Evolutionary conservation across 1,140 invertebrate species (phyloP).

Genomic region (Apis laboriosa): DNA sequence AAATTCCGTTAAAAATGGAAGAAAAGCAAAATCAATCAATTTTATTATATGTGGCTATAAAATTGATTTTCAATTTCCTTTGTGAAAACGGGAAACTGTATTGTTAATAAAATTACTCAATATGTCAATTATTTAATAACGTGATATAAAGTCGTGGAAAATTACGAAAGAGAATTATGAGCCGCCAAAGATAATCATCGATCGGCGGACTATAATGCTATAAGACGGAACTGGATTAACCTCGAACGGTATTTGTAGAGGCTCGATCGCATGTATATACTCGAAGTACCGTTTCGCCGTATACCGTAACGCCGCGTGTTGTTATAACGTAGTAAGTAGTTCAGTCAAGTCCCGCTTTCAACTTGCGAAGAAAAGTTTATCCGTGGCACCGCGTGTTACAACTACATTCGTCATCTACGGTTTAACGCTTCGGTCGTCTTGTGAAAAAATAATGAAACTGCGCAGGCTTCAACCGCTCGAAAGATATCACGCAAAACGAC

Average conservation of each 20-base stretch:
- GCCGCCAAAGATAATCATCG: conserved; percentile 29
- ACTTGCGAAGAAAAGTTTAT: conserved; percentile 30
- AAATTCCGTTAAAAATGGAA: too few species aligned
- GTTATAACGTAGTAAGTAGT: conserved; percentile 41
- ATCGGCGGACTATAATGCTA: conserved; percentile 24
- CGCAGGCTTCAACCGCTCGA: neutral
- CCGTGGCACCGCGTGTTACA: neutral
- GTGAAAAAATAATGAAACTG: conserved; percentile 17
- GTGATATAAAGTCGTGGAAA: neutral
- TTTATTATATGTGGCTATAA: too few species aligned
- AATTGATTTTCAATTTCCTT: conserved; percentile 1
- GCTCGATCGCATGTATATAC: conserved; percentile 29
- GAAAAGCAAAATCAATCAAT: too few species aligned
- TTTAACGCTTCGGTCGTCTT: conserved; percentile 25
- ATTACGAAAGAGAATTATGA: conserved; percentile 41
- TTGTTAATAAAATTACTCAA: neutral
- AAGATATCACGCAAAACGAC: neutral
- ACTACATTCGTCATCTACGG: conserved; percentile 17
- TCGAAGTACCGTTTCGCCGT: conserved; percentile 43
- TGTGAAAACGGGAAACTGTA: neutral
- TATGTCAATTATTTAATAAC: neutral
- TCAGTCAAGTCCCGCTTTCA: conserved; percentile 43
- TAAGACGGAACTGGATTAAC: conserved; percentile 51
- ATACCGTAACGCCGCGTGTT: conserved; percentile 37
- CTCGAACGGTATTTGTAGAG: conserved; percentile 51